phyloP scores from a whole-genome alignment of 2,113 vertebrate genomes.

The Origma solitaria region DNA sequence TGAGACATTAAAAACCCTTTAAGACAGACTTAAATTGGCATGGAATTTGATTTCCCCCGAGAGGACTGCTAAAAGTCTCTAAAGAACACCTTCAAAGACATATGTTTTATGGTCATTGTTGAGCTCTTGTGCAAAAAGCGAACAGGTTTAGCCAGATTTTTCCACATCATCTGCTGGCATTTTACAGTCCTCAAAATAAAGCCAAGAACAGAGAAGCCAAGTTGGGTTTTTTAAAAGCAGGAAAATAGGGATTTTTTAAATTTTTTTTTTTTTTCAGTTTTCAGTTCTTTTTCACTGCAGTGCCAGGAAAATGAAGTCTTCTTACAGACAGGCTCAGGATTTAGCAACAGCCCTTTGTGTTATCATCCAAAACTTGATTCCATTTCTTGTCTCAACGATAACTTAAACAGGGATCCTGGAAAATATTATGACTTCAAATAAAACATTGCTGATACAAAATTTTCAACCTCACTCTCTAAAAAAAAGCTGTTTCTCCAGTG shows the following conservation, averaged over 20 bases:
- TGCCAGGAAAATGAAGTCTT: slow-evolving; percentile 15
- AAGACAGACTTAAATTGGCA: background rate
- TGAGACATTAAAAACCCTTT: background rate
- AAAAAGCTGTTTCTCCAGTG: background rate
- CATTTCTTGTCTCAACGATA: background rate
- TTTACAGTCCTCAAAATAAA: background rate
- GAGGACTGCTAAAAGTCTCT: background rate
- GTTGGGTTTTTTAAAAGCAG: background rate
- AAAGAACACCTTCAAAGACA: background rate
- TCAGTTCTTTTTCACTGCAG: background rate
- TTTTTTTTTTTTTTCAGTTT: background rate
- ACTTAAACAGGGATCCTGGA: background rate
- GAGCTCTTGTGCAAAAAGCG: background rate
- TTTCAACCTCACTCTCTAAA: background rate
- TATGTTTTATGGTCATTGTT: background rate
- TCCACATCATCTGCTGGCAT: slow-evolving; percentile 29
- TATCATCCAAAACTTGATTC: background rate
- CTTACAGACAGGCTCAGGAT: background rate
- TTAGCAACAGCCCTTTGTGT: background rate
- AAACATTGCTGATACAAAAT: background rate
- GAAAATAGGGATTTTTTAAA: background rate
- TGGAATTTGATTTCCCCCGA: background rate
- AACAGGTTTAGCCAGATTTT: slow-evolving; percentile 39
- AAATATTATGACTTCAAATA: background rate
- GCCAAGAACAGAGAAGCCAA: slow-evolving; percentile 1